Percentiles rank a stretch among this genome's conserved stretches.
These are phyloP conservation scores for Lasioglossum oenotherae DNA, from an alignment of 2,888 invertebrate genomes.

Conservation along the genomic window DNA sequence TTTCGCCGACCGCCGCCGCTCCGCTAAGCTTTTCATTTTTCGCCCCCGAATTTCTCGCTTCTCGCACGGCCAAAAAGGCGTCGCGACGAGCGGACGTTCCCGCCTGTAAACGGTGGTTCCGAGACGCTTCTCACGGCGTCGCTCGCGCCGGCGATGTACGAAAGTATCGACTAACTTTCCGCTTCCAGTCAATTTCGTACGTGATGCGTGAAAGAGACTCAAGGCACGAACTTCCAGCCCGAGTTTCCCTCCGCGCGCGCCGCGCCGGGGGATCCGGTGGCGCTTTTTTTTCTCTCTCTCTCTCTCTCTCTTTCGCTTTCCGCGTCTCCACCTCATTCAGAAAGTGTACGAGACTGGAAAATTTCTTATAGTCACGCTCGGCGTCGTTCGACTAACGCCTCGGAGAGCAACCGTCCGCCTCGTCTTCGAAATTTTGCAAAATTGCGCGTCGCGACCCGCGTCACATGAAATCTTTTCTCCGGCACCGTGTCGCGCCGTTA, in stretches of 20 bases:
- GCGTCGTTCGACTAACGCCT: conserved; percentile 37
- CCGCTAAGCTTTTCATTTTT: neutral
- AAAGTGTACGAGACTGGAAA: conserved; percentile 56
- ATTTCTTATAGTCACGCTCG: conserved; percentile 57
- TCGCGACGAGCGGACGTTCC: conserved; percentile 5
- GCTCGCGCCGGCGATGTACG: conserved; percentile 28
- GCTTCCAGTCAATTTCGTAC: conserved; percentile 64
- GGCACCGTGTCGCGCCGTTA: neutral
- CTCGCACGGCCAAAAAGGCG: neutral
- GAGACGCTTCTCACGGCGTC: conserved; percentile 28
- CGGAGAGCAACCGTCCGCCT: neutral
- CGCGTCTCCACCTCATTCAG: conserved; percentile 27
- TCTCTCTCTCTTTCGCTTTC: no score
- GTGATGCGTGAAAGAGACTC: conserved; percentile 59
- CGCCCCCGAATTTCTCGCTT: neutral
- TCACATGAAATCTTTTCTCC: neutral
- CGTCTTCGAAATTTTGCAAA: conserved; percentile 34
- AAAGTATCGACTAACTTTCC: conserved; percentile 58
- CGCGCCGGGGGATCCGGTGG: neutral
- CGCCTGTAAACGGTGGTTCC: conserved; percentile 1
- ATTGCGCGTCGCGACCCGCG: conserved; percentile 14
- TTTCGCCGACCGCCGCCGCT: neutral
- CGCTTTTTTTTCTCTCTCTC: neutral
- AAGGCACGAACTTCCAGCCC: conserved; percentile 24
- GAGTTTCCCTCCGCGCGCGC: conserved; percentile 39